phyloP scores from a whole-genome alignment of 2,888 invertebrate genomes.

The Ischnura elegans region DNA sequence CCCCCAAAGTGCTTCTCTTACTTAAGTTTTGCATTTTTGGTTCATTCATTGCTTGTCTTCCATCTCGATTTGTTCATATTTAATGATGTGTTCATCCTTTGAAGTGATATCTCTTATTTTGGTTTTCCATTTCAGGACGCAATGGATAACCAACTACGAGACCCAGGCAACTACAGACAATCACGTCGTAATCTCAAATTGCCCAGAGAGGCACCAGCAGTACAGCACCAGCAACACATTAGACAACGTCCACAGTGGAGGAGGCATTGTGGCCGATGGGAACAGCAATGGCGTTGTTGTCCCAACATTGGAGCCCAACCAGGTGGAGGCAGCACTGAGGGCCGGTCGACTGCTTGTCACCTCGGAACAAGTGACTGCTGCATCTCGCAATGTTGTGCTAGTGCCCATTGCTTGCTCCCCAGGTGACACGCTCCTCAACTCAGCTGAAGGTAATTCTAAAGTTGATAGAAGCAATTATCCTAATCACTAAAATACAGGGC shows the following conservation, averaged over 20 bases:
- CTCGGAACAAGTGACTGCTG: not conserved
- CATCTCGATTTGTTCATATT: too few relatives aligned
- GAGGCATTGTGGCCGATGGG: not conserved
- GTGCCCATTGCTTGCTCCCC: not conserved
- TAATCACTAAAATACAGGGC: too few relatives aligned
- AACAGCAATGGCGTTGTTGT: not conserved
- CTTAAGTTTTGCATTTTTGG: too few relatives aligned
- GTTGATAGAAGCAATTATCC: too few relatives aligned
- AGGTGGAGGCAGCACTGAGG: constrained; percentile 16
- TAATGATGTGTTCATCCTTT: too few relatives aligned
- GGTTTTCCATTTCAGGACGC: not conserved
- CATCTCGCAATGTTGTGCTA: not conserved
- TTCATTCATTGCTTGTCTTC: too few relatives aligned
- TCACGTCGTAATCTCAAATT: not conserved
- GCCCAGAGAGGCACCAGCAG: not conserved
- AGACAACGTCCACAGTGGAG: not conserved
- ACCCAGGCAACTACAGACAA: not conserved
- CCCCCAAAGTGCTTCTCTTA: too few relatives aligned
- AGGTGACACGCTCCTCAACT: not conserved
- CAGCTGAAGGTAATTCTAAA: not conserved
- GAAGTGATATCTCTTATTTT: too few relatives aligned
- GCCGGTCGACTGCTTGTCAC: not conserved
- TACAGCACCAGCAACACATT: not conserved
- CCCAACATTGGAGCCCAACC: not conserved
- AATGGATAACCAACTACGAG: constrained; percentile 15